These are phyloP conservation scores for Calycopis cecrops DNA, from an alignment of 1,140 invertebrate genomes.

Conservation along the genomic window DNA sequence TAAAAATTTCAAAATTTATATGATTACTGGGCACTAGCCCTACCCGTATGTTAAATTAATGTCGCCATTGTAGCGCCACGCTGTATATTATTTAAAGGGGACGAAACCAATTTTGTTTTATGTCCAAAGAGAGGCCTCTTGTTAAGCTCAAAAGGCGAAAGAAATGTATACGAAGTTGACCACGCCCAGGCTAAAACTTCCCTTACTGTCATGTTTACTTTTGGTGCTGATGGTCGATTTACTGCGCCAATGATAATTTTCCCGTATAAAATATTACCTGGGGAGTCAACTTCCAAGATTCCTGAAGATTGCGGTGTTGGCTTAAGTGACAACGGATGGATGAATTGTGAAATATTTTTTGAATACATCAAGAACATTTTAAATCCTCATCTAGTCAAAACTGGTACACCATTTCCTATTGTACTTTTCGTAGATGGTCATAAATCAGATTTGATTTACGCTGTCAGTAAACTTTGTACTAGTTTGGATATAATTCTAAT, in stretches of 20 bases:
- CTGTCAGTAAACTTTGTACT: slow-evolving; percentile 37
- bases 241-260: slow-evolving; percentile 39
- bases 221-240: slow-evolving; percentile 30
- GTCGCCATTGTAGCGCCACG: too few relatives aligned
- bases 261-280: slow-evolving; percentile 36
- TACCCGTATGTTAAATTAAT: too few relatives aligned
- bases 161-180: slow-evolving; percentile 44
- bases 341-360: slow-evolving; percentile 21
- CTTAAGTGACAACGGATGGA: slow-evolving; percentile 25
- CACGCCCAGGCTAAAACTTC: slow-evolving; percentile 34
- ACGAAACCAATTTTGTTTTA: slow-evolving; percentile 51
- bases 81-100: slow-evolving; percentile 54
- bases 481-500: slow-evolving; percentile 39
- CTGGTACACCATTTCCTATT: slow-evolving; percentile 34
- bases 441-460: slow-evolving; percentile 38
- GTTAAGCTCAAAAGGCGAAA: slow-evolving; percentile 38
- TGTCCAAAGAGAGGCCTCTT: slow-evolving; percentile 41
- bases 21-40: too few relatives aligned
- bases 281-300: slow-evolving; percentile 23
- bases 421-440: slow-evolving; percentile 59
- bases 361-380: slow-evolving; percentile 22
- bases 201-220: slow-evolving; percentile 45
- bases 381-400: slow-evolving; percentile 16
- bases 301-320: slow-evolving; percentile 41
- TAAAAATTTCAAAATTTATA: too few relatives aligned